phyloP scores from a whole-genome alignment of 2,888 invertebrate genomes.

The Dasysyrphus tricinctus region DNA sequence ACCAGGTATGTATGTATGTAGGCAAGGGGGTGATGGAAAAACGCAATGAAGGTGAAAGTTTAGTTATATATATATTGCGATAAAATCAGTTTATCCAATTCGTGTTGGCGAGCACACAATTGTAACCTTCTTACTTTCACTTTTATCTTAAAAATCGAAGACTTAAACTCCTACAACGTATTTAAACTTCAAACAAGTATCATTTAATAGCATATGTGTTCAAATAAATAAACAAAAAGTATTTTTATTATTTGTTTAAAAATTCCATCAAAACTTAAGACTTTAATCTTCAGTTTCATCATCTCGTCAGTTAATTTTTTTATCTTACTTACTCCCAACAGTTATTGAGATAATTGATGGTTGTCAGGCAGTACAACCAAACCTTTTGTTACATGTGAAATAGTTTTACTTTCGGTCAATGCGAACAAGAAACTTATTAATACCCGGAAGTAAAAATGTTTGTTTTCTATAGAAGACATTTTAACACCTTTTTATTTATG shows the following conservation, averaged over 20 bases:
- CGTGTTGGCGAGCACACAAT: not conserved
- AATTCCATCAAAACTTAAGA: not conserved
- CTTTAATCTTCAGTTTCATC: not conserved
- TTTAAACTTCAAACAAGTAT: not conserved
- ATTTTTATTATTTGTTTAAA: not conserved
- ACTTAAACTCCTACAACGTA: not conserved
- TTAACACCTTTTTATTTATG: slow-evolving; percentile 18
- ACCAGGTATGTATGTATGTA: not conserved
- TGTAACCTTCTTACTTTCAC: not conserved
- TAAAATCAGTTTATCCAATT: not conserved
- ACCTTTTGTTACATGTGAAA: not conserved
- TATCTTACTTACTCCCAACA: not conserved
- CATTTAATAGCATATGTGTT: not conserved
- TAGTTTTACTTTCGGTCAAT: not conserved
- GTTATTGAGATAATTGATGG: not conserved
- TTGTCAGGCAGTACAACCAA: not conserved
- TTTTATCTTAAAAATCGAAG: not conserved
- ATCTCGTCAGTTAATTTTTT: not conserved
- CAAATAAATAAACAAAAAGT: not conserved
- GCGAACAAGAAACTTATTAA: slow-evolving; percentile 8
- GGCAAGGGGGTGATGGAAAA: not conserved
- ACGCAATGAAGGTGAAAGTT: not conserved
- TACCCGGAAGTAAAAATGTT: slow-evolving; percentile 14
- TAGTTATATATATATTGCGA: not conserved
- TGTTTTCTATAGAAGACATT: not conserved